These are phyloP conservation scores for Pyrocoelia pectoralis DNA, from an alignment of 2,888 invertebrate species.

Conservation along the genomic window DNA sequence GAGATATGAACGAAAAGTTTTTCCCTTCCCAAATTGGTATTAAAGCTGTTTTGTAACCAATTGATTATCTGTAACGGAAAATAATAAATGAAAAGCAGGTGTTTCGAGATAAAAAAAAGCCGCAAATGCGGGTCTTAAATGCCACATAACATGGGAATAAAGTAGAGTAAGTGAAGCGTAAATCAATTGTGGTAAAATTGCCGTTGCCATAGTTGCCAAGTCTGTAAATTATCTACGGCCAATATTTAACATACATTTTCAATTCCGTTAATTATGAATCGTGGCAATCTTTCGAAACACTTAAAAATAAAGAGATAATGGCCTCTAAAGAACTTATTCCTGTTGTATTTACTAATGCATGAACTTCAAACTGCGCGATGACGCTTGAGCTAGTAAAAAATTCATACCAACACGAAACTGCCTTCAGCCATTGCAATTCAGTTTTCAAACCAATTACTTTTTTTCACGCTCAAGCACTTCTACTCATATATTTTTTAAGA, in stretches of 20 bases:
- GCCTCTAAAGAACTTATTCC: constrained; percentile 22
- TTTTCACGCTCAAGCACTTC: background rate
- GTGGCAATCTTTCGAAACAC: background rate
- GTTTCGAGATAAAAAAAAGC: background rate
- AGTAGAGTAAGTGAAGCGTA: no score
- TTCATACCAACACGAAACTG: constrained; percentile 28
- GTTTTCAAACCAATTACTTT: constrained; percentile 20
- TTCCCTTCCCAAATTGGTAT: background rate
- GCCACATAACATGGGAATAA: no score
- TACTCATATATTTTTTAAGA: background rate
- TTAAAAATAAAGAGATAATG: constrained; percentile 15
- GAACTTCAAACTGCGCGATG: constrained; percentile 25
- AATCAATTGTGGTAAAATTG: no score
- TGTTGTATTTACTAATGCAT: constrained; percentile 31
- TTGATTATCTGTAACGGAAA: background rate
- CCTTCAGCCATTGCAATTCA: constrained; percentile 28
- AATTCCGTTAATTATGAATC: background rate
- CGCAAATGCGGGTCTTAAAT: background rate
- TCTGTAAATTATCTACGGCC: no score
- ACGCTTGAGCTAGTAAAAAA: constrained; percentile 26
- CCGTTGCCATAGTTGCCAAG: background rate
- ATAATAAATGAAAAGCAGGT: background rate
- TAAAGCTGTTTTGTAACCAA: background rate
- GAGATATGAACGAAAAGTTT: no score
- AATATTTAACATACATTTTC: background rate